These are phyloP conservation scores for Arbacia lixula DNA, from an alignment of 53 echinoderm and acorn worm species.

Conservation along the genomic window DNA sequence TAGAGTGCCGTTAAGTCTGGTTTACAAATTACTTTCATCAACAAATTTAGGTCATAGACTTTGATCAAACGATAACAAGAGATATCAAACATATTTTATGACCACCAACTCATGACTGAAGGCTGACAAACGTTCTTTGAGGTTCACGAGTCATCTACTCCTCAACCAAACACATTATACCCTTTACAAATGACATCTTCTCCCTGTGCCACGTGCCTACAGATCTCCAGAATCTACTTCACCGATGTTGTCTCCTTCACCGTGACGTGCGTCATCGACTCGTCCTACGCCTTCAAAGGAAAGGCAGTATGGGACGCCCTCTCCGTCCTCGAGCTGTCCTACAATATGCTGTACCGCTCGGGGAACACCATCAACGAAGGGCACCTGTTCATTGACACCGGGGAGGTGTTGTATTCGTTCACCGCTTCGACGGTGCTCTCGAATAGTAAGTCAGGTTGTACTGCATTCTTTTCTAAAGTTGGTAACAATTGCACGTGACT, in stretches of 20 bases:
- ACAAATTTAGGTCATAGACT: too few species aligned
- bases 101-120: too few species aligned
- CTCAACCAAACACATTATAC: too few species aligned
- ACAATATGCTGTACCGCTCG: constrained; percentile 45
- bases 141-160: too few species aligned
- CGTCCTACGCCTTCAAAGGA: constrained; percentile 50
- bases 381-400: constrained; percentile 33
- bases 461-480: neutral
- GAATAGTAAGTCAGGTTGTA: neutral
- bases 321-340: constrained; percentile 54
- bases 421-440: constrained; percentile 40
- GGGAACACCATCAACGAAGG: constrained; percentile 25
- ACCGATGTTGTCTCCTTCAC: constrained; percentile 64
- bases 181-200: too few species aligned
- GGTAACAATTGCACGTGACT: too few species aligned
- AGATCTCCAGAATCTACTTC: constrained; percentile 73
- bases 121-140: too few species aligned
- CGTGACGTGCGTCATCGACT: constrained; percentile 54
- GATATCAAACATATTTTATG: too few species aligned
- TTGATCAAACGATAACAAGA: too few species aligned
- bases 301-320: constrained; percentile 65
- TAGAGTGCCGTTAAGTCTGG: too few species aligned
- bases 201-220: too few species aligned
- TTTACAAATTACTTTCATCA: too few species aligned
- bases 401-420: constrained; percentile 53